phyloP scores from a whole-genome alignment of 2,113 vertebrate species.

The Colius striatus region DNA sequence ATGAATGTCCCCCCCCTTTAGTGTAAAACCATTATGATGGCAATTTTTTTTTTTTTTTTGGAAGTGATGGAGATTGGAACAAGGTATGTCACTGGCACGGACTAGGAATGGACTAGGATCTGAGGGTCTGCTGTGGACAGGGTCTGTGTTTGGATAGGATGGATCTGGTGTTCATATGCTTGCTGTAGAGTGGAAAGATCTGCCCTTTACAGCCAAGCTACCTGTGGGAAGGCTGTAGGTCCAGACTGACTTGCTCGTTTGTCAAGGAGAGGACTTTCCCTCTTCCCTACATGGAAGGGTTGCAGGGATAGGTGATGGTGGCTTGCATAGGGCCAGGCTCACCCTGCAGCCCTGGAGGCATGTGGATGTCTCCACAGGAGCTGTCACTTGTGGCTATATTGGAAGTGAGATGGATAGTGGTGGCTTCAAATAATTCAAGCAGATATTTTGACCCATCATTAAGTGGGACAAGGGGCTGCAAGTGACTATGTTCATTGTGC shows the following conservation, averaged over 20 bases:
- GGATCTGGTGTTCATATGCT: neutral
- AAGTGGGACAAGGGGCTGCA: neutral
- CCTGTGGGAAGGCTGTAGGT: neutral
- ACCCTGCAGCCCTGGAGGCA: neutral
- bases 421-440: neutral
- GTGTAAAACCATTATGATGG: neutral
- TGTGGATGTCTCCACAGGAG: neutral
- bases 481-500: rapidly evolving
- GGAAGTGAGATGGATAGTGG: rapidly evolving
- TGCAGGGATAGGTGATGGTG: neutral
- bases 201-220: neutral
- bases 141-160: neutral
- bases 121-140: too few relatives aligned
- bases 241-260: neutral
- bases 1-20: too few relatives aligned
- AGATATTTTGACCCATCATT: neutral
- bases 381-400: rapidly evolving
- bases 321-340: neutral
- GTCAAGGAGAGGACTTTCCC: neutral
- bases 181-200: rapidly evolving
- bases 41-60: neutral
- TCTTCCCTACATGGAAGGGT: rapidly evolving
- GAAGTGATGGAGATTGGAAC: neutral
- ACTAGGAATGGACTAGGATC: neutral
- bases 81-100: rapidly evolving